A percentile compares a stretch with the other conserved stretches of the same genome.
Conservation (phyloP, 2,113 vertebrate species). For the Dendrocopos noguchii region DNA sequence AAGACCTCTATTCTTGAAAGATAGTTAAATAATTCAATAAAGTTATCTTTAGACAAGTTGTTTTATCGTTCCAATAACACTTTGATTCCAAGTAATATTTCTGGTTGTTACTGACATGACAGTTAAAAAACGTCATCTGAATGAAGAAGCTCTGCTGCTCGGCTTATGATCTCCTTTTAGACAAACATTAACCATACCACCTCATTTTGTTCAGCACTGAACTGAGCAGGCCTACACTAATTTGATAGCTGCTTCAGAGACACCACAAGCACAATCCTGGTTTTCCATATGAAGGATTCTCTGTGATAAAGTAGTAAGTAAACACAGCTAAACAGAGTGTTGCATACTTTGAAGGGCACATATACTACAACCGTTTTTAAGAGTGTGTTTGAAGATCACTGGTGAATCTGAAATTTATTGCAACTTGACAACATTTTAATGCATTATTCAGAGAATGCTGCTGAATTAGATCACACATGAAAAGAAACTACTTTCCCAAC, state of each 20-base stretch:
- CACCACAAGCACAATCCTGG: accelerated
- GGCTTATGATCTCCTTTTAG: not conserved
- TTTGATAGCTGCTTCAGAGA: not conserved
- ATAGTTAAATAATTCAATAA: not conserved
- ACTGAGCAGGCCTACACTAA: not conserved
- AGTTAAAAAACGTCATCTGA: not conserved
- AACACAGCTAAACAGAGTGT: not conserved
- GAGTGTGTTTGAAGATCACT: not conserved
- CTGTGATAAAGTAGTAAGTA: not conserved
- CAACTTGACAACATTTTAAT: not conserved
- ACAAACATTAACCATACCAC: not conserved
- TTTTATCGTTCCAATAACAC: not conserved
- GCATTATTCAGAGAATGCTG: not conserved
- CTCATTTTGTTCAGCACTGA: not conserved
- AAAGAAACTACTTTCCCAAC: not conserved
- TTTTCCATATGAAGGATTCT: not conserved
- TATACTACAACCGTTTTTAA: not conserved
- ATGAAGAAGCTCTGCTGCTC: not conserved
- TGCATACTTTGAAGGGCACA: not conserved
- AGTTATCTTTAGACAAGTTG: not conserved
- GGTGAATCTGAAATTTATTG: not conserved
- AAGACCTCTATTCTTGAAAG: too few species aligned
- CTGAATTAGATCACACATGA: not conserved
- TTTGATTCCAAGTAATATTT: not conserved
- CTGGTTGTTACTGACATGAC: not conserved